Base-by-base conservation (phyloP, 1,140 invertebrate species). In the Nasonia longicornis region DNA sequence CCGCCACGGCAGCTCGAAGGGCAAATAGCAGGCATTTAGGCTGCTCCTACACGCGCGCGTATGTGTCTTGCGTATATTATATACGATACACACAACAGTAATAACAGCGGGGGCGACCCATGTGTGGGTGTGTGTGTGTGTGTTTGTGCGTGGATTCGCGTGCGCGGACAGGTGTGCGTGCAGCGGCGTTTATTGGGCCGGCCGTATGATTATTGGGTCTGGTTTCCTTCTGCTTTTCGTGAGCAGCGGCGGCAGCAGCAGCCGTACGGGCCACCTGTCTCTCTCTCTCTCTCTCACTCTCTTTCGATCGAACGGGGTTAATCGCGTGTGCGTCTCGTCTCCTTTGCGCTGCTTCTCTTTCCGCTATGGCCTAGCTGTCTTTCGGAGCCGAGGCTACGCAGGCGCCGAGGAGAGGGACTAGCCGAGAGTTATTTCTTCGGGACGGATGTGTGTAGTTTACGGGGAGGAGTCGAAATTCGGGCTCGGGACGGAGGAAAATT, bases 261-360 rank as follows among this genome's bases (percentile, higher is more conserved):
- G 80, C 67, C 74, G 48, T 74, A 35, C 52, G 42, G 73, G 72
- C 66, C 79, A 75, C 79, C 79, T 75, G 79, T 81, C 79, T 63
- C 64, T 26, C 29, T 22, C 14, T 31, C 73, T 73, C 42, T 48
- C 71, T 73, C 69, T 10, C 69, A 0, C 69, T 71, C 35, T 20
- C 38, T 0, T 31, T 63, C 73, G 74, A 81, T 81, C 67, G 80
- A 77, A 81, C 74, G 80, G 80, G 80, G 80, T 81, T 81, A 77
- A 77, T 81, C 76, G 63, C 66, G 64, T n/a, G 16, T 35, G 31
- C 31, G 31, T 35, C 31, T 35, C 26, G 7, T 69, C 16, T 70
- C 10, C 26, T 70, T 78, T 78, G 20, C 11, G 48, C 31, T 76
- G 16, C 48, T 26, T 77, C n/a, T 77, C 22, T 52, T 52, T 74